phyloP scores from a whole-genome alignment of 2,888 invertebrate species.

The Platynereis dumerilii region DNA sequence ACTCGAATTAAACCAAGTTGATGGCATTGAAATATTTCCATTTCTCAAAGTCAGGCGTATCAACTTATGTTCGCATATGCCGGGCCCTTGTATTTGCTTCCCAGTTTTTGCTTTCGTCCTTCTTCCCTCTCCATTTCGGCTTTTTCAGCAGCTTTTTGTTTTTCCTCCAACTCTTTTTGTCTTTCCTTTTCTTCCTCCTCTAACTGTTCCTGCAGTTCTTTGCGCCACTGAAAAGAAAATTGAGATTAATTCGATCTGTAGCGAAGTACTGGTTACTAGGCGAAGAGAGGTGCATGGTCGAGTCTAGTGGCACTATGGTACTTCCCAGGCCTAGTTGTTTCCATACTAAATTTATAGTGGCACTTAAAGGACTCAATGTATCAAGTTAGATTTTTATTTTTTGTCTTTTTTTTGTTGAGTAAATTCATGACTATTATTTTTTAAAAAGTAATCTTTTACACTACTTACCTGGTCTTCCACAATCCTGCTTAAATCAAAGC shows the following conservation, averaged over 20 bases:
- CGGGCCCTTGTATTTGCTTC: conserved; percentile 13
- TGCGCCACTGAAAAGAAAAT: conserved; percentile 53
- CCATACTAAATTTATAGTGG: too few species aligned
- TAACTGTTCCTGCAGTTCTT: conserved; percentile 51
- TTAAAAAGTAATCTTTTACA: too few species aligned
- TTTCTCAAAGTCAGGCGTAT: background rate
- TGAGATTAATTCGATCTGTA: background rate
- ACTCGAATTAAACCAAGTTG: too few species aligned
- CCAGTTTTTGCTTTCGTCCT: conserved; percentile 14
- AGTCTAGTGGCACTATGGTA: too few species aligned
- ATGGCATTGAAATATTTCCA: too few species aligned
- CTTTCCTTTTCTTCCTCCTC: conserved; percentile 51
- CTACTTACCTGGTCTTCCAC: conserved; percentile 58
- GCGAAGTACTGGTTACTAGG: background rate
- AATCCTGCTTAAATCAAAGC: conserved; percentile 55
- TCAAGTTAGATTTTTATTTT: too few species aligned
- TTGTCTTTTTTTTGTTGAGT: too few species aligned
- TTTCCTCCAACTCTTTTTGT: conserved; percentile 42
- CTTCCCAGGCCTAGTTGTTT: too few species aligned
- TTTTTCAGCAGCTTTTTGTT: conserved; percentile 47
- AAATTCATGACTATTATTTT: too few species aligned
- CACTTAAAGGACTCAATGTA: too few species aligned
- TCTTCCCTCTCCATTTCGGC: conserved; percentile 40
- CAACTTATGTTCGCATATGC: background rate
- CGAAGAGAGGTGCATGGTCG: background rate